Percentiles rank a stretch among this genome's conserved stretches.
phyloP scores from a whole-genome alignment of 2,888 invertebrate genomes.

The Monopis laevigella region DNA sequence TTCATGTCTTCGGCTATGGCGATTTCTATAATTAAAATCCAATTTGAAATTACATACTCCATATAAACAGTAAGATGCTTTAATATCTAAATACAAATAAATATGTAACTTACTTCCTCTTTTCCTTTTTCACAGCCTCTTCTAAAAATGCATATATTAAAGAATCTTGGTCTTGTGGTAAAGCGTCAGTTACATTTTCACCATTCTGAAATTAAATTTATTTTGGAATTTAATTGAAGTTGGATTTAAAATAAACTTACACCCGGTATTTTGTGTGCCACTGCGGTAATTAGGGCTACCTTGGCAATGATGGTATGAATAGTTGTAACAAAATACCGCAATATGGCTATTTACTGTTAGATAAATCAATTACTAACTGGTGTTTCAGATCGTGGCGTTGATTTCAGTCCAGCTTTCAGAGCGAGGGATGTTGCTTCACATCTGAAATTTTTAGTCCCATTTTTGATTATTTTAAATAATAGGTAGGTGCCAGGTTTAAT shows the following conservation, averaged over 20 bases:
- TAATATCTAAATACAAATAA: too few species aligned
- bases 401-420: slow-evolving; percentile 44
- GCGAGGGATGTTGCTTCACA: slow-evolving; percentile 45
- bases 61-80: not conserved
- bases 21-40: slow-evolving; percentile 26
- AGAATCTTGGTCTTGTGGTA: slow-evolving; percentile 39
- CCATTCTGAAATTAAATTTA: slow-evolving; percentile 25
- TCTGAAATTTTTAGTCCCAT: too few species aligned
- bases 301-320: not conserved
- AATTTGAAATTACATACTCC: not conserved
- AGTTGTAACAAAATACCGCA: too few species aligned
- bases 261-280: not conserved
- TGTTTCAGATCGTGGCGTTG: slow-evolving; percentile 42
- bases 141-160: slow-evolving; percentile 52
- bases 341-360: too few species aligned
- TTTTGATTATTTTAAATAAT: too few species aligned
- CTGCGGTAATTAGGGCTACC: too few species aligned
- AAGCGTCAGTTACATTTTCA: slow-evolving; percentile 26
- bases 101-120: slow-evolving; percentile 43
- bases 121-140: slow-evolving; percentile 51
- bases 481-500: too few species aligned
- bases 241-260: not conserved
- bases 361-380: slow-evolving; percentile 21
- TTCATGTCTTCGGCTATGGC: slow-evolving; percentile 35
- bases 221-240: not conserved